These are phyloP conservation scores for Copsychus sechellarum DNA, from an alignment of 2,113 vertebrate species.

Conservation along the genomic window DNA sequence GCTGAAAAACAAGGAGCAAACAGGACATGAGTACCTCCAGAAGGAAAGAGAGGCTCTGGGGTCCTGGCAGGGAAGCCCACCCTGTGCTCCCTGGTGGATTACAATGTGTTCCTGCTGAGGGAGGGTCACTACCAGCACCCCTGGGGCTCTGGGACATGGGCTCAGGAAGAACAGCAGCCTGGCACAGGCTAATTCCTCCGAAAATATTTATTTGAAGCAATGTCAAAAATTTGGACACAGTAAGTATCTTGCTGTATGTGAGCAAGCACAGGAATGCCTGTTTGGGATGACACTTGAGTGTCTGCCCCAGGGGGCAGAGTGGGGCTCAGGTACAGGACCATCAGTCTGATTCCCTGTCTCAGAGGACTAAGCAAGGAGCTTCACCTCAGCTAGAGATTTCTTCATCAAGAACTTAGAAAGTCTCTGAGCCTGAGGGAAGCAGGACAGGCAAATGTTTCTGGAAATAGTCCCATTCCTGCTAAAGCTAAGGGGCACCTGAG, in stretches of 20 bases:
- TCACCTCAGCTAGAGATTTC: not conserved
- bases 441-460: not conserved
- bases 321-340: not conserved
- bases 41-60: not conserved
- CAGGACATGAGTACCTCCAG: accelerated
- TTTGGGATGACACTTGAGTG: not conserved
- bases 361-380: not conserved
- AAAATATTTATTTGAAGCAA: not conserved
- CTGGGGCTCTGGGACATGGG: not conserved
- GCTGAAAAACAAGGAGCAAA: conserved; percentile 47
- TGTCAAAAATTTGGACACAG: not conserved
- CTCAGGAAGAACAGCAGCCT: not conserved
- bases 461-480: not conserved
- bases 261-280: not conserved
- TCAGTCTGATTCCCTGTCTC: not conserved
- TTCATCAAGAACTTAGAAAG: not conserved
- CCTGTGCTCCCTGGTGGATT: not conserved
- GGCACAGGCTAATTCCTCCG: not conserved
- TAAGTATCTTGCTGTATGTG: accelerated
- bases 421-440: not conserved
- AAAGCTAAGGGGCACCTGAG: not conserved
- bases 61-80: accelerated
- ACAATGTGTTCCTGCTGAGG: not conserved
- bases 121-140: not conserved
- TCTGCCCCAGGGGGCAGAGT: not conserved